Conservation (phyloP, 2,888 invertebrate species). For the Amphipoea lucens region DNA sequence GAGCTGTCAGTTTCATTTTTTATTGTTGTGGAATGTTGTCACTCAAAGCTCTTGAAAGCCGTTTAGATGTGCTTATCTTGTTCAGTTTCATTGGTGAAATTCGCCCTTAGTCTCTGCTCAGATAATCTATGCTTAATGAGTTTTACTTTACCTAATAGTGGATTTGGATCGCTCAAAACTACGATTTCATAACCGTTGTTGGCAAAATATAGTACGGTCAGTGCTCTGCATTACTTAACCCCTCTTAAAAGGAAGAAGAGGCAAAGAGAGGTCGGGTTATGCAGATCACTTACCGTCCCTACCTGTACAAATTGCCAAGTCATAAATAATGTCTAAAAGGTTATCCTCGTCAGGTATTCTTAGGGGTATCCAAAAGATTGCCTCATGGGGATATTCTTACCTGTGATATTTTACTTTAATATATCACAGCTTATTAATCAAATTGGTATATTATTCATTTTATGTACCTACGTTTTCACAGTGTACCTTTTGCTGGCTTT, state of each 20-base stretch:
- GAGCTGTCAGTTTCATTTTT: background rate
- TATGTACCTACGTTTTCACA: background rate
- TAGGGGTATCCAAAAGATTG: background rate
- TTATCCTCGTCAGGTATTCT: background rate
- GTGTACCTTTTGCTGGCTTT: background rate
- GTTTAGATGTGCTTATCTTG: background rate
- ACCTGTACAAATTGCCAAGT: background rate
- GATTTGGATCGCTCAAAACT: too few relatives aligned
- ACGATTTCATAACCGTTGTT: background rate
- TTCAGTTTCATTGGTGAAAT: background rate
- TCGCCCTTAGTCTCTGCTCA: background rate
- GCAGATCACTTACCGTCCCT: background rate
- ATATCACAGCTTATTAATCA: background rate
- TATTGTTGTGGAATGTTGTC: background rate
- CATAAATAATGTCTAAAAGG: constrained; percentile 10
- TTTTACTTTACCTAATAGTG: background rate
- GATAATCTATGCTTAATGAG: background rate
- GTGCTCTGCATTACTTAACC: background rate
- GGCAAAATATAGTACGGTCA: background rate
- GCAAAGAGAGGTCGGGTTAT: background rate
- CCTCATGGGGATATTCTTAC: background rate
- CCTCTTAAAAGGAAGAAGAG: background rate
- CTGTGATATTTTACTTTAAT: constrained; percentile 5
- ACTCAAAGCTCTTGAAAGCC: background rate
- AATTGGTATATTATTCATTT: background rate